phyloP scores from a whole-genome alignment of 2,113 vertebrate genomes.

The Dasyornis broadbenti region DNA sequence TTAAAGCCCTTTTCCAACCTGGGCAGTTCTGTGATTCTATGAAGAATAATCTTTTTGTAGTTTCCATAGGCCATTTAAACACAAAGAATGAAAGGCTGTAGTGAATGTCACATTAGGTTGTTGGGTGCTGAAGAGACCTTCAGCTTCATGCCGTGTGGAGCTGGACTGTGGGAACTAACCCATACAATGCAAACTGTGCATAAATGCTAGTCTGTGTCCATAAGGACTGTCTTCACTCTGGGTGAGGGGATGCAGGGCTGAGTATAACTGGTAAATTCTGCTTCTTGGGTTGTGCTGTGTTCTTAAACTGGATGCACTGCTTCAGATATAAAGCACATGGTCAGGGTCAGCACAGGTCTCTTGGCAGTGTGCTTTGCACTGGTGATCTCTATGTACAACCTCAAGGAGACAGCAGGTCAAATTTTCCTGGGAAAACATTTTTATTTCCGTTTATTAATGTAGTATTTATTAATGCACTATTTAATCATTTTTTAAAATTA shows the following conservation, averaged over 20 bases:
- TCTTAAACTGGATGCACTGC: background rate
- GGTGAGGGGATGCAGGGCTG: background rate
- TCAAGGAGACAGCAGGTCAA: background rate
- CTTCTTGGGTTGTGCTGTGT: background rate
- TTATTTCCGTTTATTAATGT: background rate
- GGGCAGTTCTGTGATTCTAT: background rate
- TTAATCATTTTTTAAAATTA: background rate
- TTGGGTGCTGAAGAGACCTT: background rate
- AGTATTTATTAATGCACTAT: background rate
- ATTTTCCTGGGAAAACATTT: background rate
- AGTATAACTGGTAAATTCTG: background rate
- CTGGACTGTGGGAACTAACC: background rate
- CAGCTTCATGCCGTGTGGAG: background rate
- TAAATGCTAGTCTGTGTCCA: background rate
- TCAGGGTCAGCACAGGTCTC: background rate
- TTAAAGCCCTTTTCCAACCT: background rate
- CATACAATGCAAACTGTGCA: background rate
- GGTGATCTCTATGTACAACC: rapidly evolving
- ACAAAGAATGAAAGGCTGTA: background rate
- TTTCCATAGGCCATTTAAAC: background rate
- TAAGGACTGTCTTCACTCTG: background rate
- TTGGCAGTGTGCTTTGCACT: background rate
- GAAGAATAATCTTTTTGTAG: background rate
- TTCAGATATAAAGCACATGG: background rate
- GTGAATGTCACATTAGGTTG: background rate